These are phyloP conservation scores for Fragum whitleyi DNA, from an alignment of 2,888 invertebrate species.

Conservation along the genomic window DNA sequence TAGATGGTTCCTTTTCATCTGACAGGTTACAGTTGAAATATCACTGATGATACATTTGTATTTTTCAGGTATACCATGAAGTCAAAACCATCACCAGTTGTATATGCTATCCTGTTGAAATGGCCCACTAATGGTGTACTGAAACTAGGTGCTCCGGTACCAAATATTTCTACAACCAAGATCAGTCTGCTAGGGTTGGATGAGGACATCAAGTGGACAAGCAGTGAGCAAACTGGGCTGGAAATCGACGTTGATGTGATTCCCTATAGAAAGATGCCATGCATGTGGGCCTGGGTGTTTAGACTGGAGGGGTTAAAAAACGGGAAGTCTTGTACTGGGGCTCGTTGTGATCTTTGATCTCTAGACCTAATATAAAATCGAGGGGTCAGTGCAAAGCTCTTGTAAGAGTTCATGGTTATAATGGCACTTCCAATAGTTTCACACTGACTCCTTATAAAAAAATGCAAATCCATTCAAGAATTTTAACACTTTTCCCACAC, in stretches of 20 bases:
- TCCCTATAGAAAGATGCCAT: conserved; percentile 74
- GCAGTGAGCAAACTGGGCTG: conserved; percentile 68
- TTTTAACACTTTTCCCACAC: too few species aligned
- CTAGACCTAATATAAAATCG: too few species aligned
- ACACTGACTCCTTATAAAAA: too few species aligned
- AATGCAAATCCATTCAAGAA: too few species aligned
- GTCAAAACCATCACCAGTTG: conserved; percentile 64
- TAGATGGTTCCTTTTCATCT: too few species aligned
- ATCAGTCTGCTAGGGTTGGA: conserved; percentile 87
- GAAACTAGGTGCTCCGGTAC: conserved; percentile 86
- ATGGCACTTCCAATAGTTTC: too few species aligned
- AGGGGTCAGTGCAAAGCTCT: too few species aligned
- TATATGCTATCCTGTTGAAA: conserved; percentile 89
- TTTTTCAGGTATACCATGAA: conserved; percentile 78
- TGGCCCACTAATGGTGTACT: conserved; percentile 89
- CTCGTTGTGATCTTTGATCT: not conserved
- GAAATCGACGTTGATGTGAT: conserved; percentile 77
- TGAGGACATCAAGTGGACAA: conserved; percentile 65
- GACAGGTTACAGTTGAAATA: too few species aligned
- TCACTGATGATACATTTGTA: too few species aligned
- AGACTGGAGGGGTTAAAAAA: conserved; percentile 72
- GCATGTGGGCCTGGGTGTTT: conserved; percentile 82
- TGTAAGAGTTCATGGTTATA: too few species aligned
- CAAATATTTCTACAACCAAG: conserved; percentile 77
- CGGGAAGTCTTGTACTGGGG: not conserved